Base-by-base conservation (phyloP, 2,888 invertebrate species). In the Malachius bipustulatus region DNA sequence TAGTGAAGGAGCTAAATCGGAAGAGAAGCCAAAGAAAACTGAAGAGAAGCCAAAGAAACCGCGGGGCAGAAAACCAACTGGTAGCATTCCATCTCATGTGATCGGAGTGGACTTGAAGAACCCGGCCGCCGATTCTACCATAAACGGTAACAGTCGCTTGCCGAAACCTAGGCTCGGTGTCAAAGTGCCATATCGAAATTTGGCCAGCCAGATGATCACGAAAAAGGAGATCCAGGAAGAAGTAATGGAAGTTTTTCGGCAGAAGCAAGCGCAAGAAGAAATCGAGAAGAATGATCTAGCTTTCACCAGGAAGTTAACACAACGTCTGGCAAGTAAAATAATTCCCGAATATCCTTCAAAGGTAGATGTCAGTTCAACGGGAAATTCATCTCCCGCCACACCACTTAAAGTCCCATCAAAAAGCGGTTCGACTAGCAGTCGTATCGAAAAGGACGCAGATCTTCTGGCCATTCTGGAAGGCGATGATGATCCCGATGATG, bases 381-480 rank as follows among this genome's bases (percentile, higher is more conserved):
- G 32, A 3, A 40, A 37, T 16, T 34, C 15, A 1, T 30, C 28
- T 6, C 19, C 26, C 16, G 12, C 16, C 4, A 13, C 28, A 13
- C 28, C 19, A 19, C 14, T 16, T 16, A 2, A 10, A 14, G 4
- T 9, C 14, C 10, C 30, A 16, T 16, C 37, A n/a, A 27, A 13
- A 2, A 37, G 16, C 14, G 14, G 13, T 14, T 2, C 16, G 11
- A 26, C 14, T 15, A n/a, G 2, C 8, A 28, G 6, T 19, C 6
- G 24, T 8, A 19, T 51, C 16, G 49, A 60, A 2, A 65, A 69
- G 44, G 65, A 70, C 46, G 66, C 67, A 10, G 72, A 72, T 44
- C 50, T 73, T 14, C 49, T 72, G 9, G 70, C 70, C 1, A 70
- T 73, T 44, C 52, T 73, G 10, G 71, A 73, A 51, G 71, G 71